Base-by-base conservation (phyloP, 2,797 vertebrate genomes). In the Neosilurus mollespiculum region DNA sequence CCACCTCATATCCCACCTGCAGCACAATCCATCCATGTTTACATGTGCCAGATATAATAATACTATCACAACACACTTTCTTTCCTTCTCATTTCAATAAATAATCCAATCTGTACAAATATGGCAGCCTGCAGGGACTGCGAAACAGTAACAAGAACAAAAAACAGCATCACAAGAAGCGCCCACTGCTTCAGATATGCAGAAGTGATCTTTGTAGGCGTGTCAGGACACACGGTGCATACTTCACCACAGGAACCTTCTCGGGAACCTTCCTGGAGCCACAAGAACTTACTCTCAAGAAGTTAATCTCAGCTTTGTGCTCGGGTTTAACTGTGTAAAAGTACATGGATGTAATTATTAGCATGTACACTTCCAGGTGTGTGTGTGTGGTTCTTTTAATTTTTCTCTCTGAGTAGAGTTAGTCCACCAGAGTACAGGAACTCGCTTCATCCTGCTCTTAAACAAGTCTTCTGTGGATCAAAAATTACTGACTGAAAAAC, bases 1-100 rank as follows among this genome's bases (percentile, higher is more conserved):
- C 58, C 4, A n/a, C 58, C 73, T 78, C 66, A 62, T 87, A 88
- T 91, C 88, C 89, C 81, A 86, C 88, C 86, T 82, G 80, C 87
- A 83, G 54, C 53, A n/a, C 30, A 51, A 80, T 70, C 77, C 77
- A 77, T 90, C 85, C 86, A 90, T 86, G 83, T 88, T 89, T 84
- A 88, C 77, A 70, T 53, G 79, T 85, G 49, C 62, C 62, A 69
- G 73, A 84, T 61, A 37, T 16, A 53, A 83, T 79, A 83, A 80
- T 10, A 62, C 76, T 77, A 34, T 66, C 71, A 67, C 73, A 80
- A 85, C 78, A 54, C 59, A n/a, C 70, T 70, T 51, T 58, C 43
- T 71, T 77, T 61, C 59, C 20, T n/a, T 78, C 61, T 80, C 81
- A 66, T 64, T 83, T 62, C 81, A 81, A 88, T 79, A 51, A 85